phyloP scores from a whole-genome alignment of 2,113 vertebrate species.

The Psilopsiagon aymara region DNA sequence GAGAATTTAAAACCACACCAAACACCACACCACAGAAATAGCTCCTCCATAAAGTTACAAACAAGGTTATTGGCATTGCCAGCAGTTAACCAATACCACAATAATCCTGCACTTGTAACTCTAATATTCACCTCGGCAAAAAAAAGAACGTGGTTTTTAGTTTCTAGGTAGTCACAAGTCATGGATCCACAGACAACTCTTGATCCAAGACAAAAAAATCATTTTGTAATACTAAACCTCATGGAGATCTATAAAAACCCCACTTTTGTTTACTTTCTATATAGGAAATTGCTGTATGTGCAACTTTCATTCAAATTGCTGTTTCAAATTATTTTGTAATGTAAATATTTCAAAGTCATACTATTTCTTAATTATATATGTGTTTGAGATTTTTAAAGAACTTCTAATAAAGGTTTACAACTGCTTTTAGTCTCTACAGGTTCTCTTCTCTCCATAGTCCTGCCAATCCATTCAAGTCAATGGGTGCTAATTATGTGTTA shows the following conservation, averaged over 20 bases:
- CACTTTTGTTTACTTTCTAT: not conserved
- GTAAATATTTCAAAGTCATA: not conserved
- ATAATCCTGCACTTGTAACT: not conserved
- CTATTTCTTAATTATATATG: not conserved
- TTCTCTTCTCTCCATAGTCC: not conserved
- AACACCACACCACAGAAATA: not conserved
- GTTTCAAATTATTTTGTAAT: not conserved
- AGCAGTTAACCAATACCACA: not conserved
- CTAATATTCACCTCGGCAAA: not conserved
- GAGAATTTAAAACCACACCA: not conserved
- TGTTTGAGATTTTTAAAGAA: not conserved
- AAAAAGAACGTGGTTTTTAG: not conserved
- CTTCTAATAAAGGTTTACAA: not conserved
- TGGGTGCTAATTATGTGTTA: not conserved
- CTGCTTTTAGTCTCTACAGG: not conserved
- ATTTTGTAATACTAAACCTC: not conserved
- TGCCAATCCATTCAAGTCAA: not conserved
- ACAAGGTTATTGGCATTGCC: not conserved
- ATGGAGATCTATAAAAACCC: not conserved
- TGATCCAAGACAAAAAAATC: not conserved
- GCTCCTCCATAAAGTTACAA: not conserved
- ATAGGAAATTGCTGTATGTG: not conserved
- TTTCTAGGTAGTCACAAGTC: not conserved
- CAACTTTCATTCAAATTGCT: not conserved
- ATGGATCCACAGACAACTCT: not conserved